These are phyloP conservation scores for Spheniscus humboldti DNA, from an alignment of 2,797 vertebrate genomes.

Conservation along the genomic window DNA sequence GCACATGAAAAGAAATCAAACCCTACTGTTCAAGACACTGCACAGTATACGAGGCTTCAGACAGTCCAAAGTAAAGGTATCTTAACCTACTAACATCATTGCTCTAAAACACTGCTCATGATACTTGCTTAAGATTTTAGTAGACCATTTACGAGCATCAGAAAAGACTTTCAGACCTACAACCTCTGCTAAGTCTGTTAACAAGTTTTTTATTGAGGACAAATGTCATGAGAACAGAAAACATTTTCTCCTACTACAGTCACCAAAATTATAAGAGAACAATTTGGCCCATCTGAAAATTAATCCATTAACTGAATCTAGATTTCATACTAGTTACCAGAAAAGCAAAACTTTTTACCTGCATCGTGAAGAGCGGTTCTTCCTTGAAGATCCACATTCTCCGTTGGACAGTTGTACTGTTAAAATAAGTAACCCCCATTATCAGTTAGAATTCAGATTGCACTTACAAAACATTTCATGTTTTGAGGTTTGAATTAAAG, in stretches of 20 bases:
- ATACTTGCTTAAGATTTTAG: background rate
- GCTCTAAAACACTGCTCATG: rapidly evolving
- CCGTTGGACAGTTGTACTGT: conserved; percentile 94
- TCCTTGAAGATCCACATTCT: conserved; percentile 92
- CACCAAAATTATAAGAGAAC: background rate
- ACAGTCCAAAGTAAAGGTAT: background rate
- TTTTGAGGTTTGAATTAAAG: background rate
- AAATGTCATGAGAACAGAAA: background rate
- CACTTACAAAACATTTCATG: background rate
- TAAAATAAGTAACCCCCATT: background rate
- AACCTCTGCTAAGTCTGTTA: background rate
- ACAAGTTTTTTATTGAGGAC: background rate
- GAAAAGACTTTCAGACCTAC: background rate
- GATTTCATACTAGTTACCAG: background rate
- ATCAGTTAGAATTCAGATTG: background rate
- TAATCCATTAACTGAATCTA: background rate
- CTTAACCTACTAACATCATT: background rate
- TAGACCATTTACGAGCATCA: background rate
- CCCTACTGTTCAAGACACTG: rapidly evolving
- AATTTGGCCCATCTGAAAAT: background rate
- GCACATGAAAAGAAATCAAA: background rate
- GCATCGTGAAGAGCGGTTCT: conserved; percentile 94
- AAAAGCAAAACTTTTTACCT: conserved; percentile 72
- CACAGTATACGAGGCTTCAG: rapidly evolving
- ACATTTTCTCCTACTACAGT: background rate